Base-by-base conservation (phyloP, 37 sponge, comb jelly and placozoan genomes). In the Hormiphora californensis region DNA sequence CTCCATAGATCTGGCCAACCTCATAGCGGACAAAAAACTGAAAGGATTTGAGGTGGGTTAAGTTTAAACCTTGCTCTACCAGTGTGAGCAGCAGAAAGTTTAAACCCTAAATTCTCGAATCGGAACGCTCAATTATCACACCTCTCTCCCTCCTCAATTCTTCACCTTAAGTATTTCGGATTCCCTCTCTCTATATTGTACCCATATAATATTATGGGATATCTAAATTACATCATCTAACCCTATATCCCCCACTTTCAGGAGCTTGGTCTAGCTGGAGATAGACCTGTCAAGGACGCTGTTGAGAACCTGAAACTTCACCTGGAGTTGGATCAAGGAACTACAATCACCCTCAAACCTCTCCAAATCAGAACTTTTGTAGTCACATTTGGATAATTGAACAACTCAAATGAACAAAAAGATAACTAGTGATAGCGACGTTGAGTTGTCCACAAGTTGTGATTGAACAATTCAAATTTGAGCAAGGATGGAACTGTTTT, bases 251-350 rank as follows among this genome's bases (percentile, higher is more conserved):
- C 53, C 27, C 61, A 5, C 61, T 31, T 11, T 27, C 81, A 73
- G 81, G 81, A 73, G 46, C 23, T 73, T 21, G 81, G 81, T 4
- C 44, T 73, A 40, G 81, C 81, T 22, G 81, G 30, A 32, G 81
- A 73, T 36, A 73, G 81, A n/a, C 46, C 40, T 19, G 25, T 73
- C 12, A 41, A 39, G 81, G 38, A 73, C 12, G 81, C 43, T 5
- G 27, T 19, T 1, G 81, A 73, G 3, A n/a, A n/a, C n/a, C n/a
- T n/a, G n/a, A n/a, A n/a, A n/a, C n/a, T n/a, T n/a, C n/a, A n/a
- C n/a, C n/a, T n/a, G n/a, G n/a, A n/a, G n/a, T n/a, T n/a, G n/a
- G n/a, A n/a, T n/a, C n/a, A n/a, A n/a, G n/a, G n/a, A n/a, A n/a
- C n/a, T n/a, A 73, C 32, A 1, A 41, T 73, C 3, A 17, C 3